phyloP scores from a whole-genome alignment of 2,113 vertebrate species.

The rabbit (Oryctolagus cuniculus) region DNA sequence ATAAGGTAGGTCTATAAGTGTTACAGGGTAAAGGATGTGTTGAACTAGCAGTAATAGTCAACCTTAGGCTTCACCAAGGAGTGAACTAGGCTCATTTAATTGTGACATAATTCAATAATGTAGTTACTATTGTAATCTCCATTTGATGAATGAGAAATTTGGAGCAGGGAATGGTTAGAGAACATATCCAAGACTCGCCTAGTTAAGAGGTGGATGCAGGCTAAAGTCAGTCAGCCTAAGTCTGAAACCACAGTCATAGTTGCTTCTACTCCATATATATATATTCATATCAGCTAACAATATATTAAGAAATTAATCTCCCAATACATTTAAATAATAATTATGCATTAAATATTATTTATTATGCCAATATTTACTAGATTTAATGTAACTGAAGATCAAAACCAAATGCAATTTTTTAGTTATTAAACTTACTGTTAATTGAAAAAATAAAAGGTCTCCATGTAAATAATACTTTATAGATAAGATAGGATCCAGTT shows the following conservation, averaged over 20 bases:
- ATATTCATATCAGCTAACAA: too few relatives aligned
- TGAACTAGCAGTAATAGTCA: neutral
- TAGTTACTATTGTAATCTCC: neutral
- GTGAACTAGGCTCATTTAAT: neutral
- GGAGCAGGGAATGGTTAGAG: neutral
- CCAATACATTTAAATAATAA: neutral
- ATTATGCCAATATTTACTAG: neutral
- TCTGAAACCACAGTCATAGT: neutral
- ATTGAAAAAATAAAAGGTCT: neutral
- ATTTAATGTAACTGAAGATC: conserved; percentile 3
- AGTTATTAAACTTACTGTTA: neutral
- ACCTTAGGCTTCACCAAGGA: neutral
- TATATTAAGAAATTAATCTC: conserved; percentile 5
- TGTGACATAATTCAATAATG: neutral
- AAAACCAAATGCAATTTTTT: neutral
- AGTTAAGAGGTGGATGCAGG: neutral
- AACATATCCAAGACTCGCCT: neutral
- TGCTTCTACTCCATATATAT: neutral
- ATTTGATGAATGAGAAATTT: neutral
- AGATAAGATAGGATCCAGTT: neutral
- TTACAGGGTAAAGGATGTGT: neutral
- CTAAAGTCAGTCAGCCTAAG: neutral
- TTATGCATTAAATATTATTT: neutral
- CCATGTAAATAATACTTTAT: conserved; percentile 2
- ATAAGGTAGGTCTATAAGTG: neutral